These are phyloP conservation scores for Octomys mimax DNA, from an alignment of 2,797 vertebrate genomes.

Conservation along the genomic window DNA sequence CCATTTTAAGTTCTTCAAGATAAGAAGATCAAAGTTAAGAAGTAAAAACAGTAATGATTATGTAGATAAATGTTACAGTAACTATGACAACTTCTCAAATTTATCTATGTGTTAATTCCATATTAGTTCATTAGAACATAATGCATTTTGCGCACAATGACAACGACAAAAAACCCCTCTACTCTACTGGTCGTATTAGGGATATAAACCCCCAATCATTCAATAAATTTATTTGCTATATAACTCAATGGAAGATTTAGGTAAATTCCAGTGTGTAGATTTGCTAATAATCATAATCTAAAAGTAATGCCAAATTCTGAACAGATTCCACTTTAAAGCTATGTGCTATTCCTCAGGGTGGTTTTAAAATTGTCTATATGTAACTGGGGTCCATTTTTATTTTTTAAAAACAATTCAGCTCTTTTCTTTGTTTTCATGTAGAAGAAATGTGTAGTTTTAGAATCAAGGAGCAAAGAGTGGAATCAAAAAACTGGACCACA, in stretches of 20 bases:
- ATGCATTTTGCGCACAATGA: conserved; percentile 33
- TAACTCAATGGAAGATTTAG: neutral
- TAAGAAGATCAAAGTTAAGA: conserved; percentile 16
- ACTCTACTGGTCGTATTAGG: conserved; percentile 39
- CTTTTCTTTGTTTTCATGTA: conserved; percentile 66
- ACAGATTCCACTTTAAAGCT: conserved; percentile 42
- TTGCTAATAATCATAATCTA: neutral
- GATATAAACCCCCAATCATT: neutral
- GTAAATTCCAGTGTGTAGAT: neutral
- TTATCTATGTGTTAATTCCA: neutral
- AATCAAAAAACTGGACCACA: conserved; percentile 55
- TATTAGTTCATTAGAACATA: neutral
- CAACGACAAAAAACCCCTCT: neutral
- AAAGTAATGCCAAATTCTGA: conserved; percentile 40
- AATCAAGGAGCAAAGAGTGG: conserved; percentile 68
- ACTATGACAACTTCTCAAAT: neutral
- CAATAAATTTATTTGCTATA: neutral
- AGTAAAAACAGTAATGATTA: conserved; percentile 22
- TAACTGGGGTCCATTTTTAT: neutral
- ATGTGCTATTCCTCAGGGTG: neutral
- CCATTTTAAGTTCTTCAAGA: conserved; percentile 17
- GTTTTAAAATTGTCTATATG: neutral
- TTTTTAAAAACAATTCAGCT: neutral
- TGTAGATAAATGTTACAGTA: neutral
- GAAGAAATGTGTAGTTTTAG: conserved; percentile 78